Evolutionary conservation across 2,113 vertebrate genomes (phyloP).

Genomic region (Arenaria interpres): DNA sequence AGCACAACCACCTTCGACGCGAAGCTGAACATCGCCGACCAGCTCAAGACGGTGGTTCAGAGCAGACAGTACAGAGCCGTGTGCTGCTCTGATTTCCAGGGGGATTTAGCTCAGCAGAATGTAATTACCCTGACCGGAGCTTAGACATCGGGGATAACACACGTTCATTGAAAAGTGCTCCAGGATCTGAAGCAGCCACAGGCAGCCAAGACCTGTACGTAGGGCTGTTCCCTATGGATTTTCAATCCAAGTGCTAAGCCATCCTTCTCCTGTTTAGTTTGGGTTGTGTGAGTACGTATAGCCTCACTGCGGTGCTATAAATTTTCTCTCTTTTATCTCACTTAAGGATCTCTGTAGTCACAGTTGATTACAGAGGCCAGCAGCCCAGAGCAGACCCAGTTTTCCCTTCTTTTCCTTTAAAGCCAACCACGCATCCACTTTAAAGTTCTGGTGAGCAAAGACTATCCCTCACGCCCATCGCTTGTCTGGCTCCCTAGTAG

Average conservation of each 20-base stretch:
- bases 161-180: background rate
- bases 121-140: background rate
- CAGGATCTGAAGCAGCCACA: background rate
- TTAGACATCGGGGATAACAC: background rate
- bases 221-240: background rate
- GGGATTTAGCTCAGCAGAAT: background rate
- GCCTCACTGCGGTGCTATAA: background rate
- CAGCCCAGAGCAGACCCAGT: background rate
- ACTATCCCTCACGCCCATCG: background rate
- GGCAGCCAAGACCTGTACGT: background rate
- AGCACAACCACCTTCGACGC: accelerated
- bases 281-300: background rate
- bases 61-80: background rate
- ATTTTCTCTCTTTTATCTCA: background rate
- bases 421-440: background rate
- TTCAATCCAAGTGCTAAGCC: background rate
- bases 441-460: background rate
- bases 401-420: background rate
- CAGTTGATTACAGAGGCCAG: background rate
- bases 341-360: background rate
- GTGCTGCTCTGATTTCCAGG: background rate
- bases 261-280: background rate
- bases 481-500: background rate
- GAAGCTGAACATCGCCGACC: background rate
- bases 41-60: background rate